Conservation (phyloP, 1,140 invertebrate genomes). For the Holcopasites calliopsidis region DNA sequence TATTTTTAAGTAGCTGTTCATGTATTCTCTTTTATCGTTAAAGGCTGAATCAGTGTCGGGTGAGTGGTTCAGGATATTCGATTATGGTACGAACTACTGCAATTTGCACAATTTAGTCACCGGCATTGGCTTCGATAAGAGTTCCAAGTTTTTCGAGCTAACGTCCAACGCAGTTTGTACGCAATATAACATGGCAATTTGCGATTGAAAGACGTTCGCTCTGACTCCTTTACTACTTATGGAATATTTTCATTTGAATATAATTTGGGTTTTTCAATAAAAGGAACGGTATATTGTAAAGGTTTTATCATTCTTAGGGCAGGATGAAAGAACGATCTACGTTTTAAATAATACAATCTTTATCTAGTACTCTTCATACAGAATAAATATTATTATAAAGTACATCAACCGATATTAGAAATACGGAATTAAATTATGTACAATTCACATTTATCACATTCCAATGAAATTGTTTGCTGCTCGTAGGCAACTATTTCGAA, state of each 20-base stretch:
- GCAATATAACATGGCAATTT: slow-evolving; percentile 60
- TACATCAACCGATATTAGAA: neutral
- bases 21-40: neutral
- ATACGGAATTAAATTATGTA: neutral
- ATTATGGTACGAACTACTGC: slow-evolving; percentile 62
- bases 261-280: slow-evolving; percentile 2
- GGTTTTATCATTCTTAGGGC: too few relatives aligned
- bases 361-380: neutral
- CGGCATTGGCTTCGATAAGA: slow-evolving; percentile 44
- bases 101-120: slow-evolving; percentile 60
- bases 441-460: neutral
- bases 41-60: slow-evolving; percentile 55
- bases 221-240: slow-evolving; percentile 14
- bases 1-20: neutral
- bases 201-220: slow-evolving; percentile 13
- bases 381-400: neutral
- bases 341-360: neutral
- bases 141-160: slow-evolving; percentile 49
- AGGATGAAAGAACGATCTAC: too few relatives aligned
- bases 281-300: neutral
- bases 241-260: slow-evolving; percentile 11
- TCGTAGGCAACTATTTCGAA: neutral
- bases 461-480: neutral
- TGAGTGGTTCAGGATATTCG: slow-evolving; percentile 59
- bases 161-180: slow-evolving; percentile 58